These are phyloP conservation scores for Eurytoma adleriae DNA, from an alignment of 2,888 invertebrate species.

Conservation along the genomic window DNA sequence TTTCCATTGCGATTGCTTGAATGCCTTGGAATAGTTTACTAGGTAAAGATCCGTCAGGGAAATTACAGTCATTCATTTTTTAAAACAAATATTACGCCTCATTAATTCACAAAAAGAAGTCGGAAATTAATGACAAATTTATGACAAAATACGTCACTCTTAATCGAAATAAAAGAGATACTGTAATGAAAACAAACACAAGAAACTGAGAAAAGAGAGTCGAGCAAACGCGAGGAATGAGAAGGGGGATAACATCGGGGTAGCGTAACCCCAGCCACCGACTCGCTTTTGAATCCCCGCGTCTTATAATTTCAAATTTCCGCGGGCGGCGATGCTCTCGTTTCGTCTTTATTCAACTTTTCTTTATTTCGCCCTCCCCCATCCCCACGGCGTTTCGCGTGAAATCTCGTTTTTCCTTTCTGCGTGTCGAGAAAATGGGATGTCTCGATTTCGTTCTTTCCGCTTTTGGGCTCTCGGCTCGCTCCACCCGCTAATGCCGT, in stretches of 20 bases:
- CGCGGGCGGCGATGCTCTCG: conserved; percentile 62
- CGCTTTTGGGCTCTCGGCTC: conserved; percentile 58
- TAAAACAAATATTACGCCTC: too few species aligned
- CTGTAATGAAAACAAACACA: too few species aligned
- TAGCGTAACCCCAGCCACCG: neutral
- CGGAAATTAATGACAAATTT: too few species aligned
- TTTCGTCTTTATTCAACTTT: conserved; percentile 44
- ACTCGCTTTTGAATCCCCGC: conserved; percentile 38
- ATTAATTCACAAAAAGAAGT: too few species aligned
- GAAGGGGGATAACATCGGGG: neutral
- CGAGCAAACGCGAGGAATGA: neutral
- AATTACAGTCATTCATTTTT: too few species aligned
- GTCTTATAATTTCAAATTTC: conserved; percentile 71
- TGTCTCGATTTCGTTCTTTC: conserved; percentile 45
- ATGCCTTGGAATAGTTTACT: too few species aligned
- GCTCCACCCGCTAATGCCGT: conserved; percentile 44
- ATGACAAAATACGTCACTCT: too few species aligned
- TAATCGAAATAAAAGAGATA: too few species aligned
- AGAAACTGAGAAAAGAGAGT: neutral
- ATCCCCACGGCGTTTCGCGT: conserved; percentile 19
- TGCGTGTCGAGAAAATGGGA: conserved; percentile 22
- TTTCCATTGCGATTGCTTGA: too few species aligned
- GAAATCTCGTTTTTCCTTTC: conserved; percentile 35
- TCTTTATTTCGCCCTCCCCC: conserved; percentile 44
- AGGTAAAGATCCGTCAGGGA: too few species aligned